Conservation (phyloP, 2,113 vertebrate species). For the Burhinus bistriatus region DNA sequence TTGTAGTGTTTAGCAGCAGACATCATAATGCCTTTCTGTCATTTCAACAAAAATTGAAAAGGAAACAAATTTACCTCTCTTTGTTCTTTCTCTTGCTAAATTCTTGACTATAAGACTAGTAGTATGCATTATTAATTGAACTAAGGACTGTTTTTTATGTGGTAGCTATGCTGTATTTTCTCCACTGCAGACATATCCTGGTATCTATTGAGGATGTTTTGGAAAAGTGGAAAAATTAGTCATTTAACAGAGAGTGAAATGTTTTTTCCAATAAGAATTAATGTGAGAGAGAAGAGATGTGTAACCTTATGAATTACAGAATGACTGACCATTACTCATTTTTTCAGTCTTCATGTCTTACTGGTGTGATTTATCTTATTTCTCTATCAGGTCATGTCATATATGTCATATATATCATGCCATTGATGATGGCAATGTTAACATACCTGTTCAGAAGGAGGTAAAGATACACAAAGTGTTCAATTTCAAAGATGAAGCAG, state of each 20-base stretch:
- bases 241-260: not conserved
- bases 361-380: not conserved
- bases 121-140: not conserved
- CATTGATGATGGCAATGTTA: not conserved
- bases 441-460: not conserved
- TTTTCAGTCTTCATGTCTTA: not conserved
- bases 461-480: not conserved
- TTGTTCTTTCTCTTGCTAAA: not conserved
- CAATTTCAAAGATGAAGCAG: not conserved
- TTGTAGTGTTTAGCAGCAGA: not conserved
- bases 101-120: not conserved
- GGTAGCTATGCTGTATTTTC: not conserved
- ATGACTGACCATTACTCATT: not conserved
- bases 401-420: not conserved
- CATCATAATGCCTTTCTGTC: not conserved
- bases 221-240: not conserved
- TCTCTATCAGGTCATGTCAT: not conserved
- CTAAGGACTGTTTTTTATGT: not conserved
- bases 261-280: not conserved
- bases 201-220: not conserved
- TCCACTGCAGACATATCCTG: not conserved
- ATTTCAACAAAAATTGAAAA: not conserved
- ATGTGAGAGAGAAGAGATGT: not conserved
- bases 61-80: not conserved
- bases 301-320: not conserved